These are phyloP conservation scores for Nycticorax nycticorax DNA, from an alignment of 2,113 vertebrate genomes.

Conservation along the genomic window DNA sequence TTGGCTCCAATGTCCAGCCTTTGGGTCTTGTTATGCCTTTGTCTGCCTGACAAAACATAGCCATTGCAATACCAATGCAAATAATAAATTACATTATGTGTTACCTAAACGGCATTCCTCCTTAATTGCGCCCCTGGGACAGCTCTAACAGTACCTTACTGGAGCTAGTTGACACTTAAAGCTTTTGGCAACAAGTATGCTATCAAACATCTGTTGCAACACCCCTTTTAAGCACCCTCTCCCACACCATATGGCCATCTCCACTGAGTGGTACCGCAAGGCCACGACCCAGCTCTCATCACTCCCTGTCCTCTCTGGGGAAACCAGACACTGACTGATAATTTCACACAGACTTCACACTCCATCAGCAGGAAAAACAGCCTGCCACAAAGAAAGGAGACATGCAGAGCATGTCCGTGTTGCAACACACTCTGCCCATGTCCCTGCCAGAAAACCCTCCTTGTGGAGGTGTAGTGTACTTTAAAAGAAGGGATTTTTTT, in stretches of 20 bases:
- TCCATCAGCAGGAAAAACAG: background rate
- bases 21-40: background rate
- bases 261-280: fast-evolving
- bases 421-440: background rate
- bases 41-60: background rate
- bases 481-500: background rate
- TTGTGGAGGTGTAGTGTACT: fast-evolving
- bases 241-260: background rate
- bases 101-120: background rate
- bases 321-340: background rate
- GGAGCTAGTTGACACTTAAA: background rate
- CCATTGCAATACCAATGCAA: background rate
- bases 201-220: background rate
- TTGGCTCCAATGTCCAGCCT: background rate
- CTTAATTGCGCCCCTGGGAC: background rate
- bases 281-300: background rate
- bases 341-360: slow-evolving; percentile 1
- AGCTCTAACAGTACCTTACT: background rate
- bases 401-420: fast-evolving
- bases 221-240: background rate
- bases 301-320: background rate
- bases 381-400: background rate
- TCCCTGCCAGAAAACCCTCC: background rate
- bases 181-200: background rate
- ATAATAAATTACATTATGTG: background rate